These are phyloP conservation scores for Parotia lawesii DNA, from an alignment of 2,113 vertebrate species.

Conservation along the genomic window DNA sequence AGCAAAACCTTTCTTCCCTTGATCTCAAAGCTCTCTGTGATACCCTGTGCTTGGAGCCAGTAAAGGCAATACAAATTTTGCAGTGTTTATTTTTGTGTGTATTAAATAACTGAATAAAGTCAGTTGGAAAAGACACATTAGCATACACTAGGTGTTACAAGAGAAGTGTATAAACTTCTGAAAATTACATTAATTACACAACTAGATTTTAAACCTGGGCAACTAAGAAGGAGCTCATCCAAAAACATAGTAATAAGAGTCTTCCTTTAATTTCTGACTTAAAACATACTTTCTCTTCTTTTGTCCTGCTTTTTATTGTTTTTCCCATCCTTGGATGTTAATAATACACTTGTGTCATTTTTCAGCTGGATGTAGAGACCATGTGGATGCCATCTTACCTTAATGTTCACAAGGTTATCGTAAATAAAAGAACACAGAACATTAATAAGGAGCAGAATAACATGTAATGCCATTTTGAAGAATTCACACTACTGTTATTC, in stretches of 20 bases:
- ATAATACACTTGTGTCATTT: background rate
- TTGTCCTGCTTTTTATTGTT: background rate
- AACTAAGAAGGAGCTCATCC: background rate
- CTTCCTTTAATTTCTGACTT: background rate
- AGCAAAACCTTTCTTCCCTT: background rate
- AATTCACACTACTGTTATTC: conserved; percentile 47
- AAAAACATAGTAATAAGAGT: background rate
- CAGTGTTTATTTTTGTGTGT: background rate
- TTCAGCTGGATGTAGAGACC: background rate
- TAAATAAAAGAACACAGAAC: conserved; percentile 42
- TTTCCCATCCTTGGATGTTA: background rate
- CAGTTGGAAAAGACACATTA: background rate
- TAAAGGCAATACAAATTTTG: background rate
- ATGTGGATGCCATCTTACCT: background rate
- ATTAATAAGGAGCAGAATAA: conserved; percentile 45
- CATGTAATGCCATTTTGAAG: conserved; percentile 28
- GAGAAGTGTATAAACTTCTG: background rate
- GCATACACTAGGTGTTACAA: background rate
- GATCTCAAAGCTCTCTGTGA: background rate
- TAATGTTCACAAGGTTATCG: conserved; percentile 16
- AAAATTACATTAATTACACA: background rate
- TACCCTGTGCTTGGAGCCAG: background rate
- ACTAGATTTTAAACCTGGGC: background rate
- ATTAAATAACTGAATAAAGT: background rate
- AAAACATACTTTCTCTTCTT: background rate